Percentiles rank a stretch among this genome's conserved stretches.
Evolutionary conservation across 2,113 vertebrate genomes (phyloP).

Genomic region (mouse (Mus musculus)): DNA sequence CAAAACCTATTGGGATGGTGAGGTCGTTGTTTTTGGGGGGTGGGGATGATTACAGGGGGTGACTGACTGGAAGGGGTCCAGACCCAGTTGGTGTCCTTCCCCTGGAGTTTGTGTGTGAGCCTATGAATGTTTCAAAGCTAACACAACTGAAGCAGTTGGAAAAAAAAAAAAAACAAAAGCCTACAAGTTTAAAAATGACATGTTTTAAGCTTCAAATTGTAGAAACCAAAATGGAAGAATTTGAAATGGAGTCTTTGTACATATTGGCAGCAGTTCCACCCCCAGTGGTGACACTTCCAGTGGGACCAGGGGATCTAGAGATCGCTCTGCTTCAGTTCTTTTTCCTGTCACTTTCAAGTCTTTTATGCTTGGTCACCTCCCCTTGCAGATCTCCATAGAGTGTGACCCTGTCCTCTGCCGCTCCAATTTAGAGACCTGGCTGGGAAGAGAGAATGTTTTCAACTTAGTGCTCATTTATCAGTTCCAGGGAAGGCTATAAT

Average conservation of each 20-base stretch:
- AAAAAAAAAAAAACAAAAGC: background rate
- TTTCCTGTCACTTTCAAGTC: background rate
- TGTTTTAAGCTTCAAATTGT: background rate
- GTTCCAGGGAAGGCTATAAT: background rate
- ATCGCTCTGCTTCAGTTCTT: background rate
- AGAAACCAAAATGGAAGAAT: background rate
- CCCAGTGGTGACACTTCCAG: background rate
- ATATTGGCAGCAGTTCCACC: background rate
- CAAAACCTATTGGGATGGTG: background rate
- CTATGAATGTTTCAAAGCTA: background rate
- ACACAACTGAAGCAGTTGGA: background rate
- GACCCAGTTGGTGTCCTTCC: background rate
- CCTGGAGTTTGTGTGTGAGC: too few species aligned
- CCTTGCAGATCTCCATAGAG: background rate
- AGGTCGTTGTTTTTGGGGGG: background rate
- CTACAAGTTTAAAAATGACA: slow-evolving; percentile 11
- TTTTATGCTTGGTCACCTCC: background rate
- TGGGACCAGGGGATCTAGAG: background rate
- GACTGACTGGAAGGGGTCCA: background rate
- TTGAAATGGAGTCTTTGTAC: background rate
- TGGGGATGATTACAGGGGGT: background rate
- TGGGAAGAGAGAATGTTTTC: background rate
- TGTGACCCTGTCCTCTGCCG: background rate
- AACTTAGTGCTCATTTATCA: background rate
- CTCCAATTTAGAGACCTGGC: background rate